These are phyloP conservation scores for Muntiacus reevesi DNA, from an alignment of 2,113 vertebrate genomes.

Conservation along the genomic window DNA sequence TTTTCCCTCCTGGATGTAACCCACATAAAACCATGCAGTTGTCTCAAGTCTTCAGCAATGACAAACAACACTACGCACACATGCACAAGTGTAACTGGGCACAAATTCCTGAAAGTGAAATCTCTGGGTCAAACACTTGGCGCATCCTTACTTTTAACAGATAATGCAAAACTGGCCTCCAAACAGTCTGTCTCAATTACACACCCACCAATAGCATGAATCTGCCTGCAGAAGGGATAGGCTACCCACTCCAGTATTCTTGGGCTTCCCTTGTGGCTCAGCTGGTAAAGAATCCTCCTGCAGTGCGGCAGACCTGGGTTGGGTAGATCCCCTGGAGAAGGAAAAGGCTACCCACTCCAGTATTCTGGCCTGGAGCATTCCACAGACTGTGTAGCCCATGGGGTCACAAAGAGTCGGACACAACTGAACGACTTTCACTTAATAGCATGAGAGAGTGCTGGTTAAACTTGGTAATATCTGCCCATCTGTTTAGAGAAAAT, in stretches of 20 bases:
- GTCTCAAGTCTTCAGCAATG: neutral
- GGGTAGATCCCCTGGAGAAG: neutral
- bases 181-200: neutral
- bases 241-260: neutral
- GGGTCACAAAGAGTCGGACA: neutral
- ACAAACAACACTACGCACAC: neutral
- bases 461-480: conserved; percentile 15
- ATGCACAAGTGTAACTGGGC: neutral
- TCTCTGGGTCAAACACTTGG: neutral
- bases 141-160: neutral
- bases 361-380: neutral
- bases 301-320: neutral
- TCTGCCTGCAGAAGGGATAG: neutral
- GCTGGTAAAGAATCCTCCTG: neutral
- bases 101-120: neutral
- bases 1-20: neutral
- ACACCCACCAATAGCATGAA: neutral
- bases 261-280: neutral
- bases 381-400: neutral
- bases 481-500: neutral
- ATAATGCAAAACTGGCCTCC: neutral
- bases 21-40: neutral
- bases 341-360: neutral
- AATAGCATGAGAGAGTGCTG: neutral
- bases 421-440: neutral